A percentile compares a stretch with the other conserved stretches of the same genome.
Conservation (phyloP, 2,888 invertebrate species). For the Chymomyza procnemis region DNA sequence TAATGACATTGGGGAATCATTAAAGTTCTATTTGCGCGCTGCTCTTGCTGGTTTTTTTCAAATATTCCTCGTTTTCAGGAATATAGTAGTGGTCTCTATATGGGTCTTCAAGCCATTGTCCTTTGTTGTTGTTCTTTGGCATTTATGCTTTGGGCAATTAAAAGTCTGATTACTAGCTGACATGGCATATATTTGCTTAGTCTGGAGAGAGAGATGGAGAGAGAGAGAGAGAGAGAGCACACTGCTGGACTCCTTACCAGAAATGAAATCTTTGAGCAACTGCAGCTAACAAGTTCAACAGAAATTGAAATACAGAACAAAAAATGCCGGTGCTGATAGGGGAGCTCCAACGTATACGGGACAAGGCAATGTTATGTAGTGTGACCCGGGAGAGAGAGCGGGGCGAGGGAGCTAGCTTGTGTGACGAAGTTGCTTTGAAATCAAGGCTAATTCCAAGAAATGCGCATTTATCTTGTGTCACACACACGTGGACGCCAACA, state of each 20-base stretch:
- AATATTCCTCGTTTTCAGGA: slow-evolving; percentile 6
- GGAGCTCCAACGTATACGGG: too few relatives aligned
- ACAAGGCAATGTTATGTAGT: background rate
- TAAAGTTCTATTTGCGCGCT: slow-evolving; percentile 62
- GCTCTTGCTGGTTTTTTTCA: slow-evolving; percentile 5
- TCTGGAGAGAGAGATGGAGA: background rate
- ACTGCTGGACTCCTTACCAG: too few relatives aligned
- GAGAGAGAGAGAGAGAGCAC: too few relatives aligned
- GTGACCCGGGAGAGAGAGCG: too few relatives aligned
- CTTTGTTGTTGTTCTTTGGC: background rate
- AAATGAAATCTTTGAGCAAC: background rate
- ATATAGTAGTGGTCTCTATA: background rate
- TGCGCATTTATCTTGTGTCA: slow-evolving; percentile 53
- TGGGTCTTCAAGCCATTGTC: background rate
- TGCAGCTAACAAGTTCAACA: background rate
- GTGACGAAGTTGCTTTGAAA: background rate
- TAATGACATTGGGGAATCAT: slow-evolving; percentile 71
- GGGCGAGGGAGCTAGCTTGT: background rate
- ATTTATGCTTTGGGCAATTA: background rate
- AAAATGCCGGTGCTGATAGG: too few relatives aligned
- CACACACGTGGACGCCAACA: slow-evolving; percentile 40
- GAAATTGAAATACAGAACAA: background rate
- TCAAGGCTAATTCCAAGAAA: slow-evolving; percentile 46
- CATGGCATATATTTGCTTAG: background rate
- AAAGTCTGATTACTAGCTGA: background rate